Evolutionary conservation across 2,113 vertebrate species (phyloP), one percentile per base, ranked within the genome.

Genomic region (Malurus melanocephalus): DNA sequence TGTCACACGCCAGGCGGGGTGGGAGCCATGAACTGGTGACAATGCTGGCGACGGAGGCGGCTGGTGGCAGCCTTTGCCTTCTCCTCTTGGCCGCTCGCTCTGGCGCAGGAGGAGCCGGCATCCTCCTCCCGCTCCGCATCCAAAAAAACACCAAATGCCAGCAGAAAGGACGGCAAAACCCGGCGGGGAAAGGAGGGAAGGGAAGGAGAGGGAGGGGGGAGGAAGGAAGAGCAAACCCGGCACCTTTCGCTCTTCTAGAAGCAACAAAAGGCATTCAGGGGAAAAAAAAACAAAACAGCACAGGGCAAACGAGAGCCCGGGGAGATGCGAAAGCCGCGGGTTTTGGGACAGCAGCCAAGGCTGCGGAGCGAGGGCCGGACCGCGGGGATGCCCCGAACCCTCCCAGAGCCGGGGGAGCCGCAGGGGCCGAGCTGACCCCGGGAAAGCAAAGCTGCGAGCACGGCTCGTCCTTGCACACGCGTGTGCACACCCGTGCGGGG

Each of bases 211-310:
- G 10, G 3, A 2, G 1, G 5, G 4, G 1, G 5, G 4, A 19
- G 12, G 8, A n/a, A 13, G 48, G 20, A 3, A 40, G 2, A 62
- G 65, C 38, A 42, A 86, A 64, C 13, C 64, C 81, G 6, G 61
- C 89, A 83, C 86, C 91, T 85, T 71, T 53, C 59, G 77, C 7
- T 65, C 71, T 92, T 68, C 89, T 55, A 20, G 92, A 88, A 95
- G 69, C 87, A n/a, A 78, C 72, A 74, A 94, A 81, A 94, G 51
- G 57, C 73, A 33, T 33, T 33, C 33, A n/a, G n/a, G n/a, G n/a
- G n/a, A n/a, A n/a, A n/a, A n/a, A n/a, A n/a, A n/a, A n/a, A n/a
- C n/a, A n/a, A n/a, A n/a, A n/a, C n/a, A n/a, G 79, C 87, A 13
- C 15, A 22, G 85, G 89, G 90, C 26, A 21, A 85, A 80, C 24